phyloP scores from a whole-genome alignment of 2,113 vertebrate species.

The Ptyas mucosa region DNA sequence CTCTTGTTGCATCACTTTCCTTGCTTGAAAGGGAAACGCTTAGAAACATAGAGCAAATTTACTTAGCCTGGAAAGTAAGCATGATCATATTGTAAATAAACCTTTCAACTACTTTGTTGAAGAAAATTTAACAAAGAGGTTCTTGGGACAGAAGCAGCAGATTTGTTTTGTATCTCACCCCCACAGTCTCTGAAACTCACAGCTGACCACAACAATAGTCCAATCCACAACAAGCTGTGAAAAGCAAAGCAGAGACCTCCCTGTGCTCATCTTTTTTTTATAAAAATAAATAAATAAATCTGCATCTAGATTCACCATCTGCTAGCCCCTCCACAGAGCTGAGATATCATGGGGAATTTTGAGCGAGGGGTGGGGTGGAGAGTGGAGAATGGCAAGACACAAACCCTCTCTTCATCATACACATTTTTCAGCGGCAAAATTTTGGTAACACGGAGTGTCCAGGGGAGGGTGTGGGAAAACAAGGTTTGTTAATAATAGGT shows the following conservation, averaged over 20 bases:
- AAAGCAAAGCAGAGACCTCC: slow-evolving; percentile 63
- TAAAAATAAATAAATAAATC: slow-evolving; percentile 30
- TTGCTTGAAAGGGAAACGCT: slow-evolving; percentile 21
- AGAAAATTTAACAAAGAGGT: slow-evolving; percentile 57
- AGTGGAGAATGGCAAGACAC: slow-evolving; percentile 16
- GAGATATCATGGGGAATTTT: slow-evolving; percentile 3
- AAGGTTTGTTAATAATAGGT: background rate
- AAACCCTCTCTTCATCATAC: background rate
- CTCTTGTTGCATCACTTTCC: slow-evolving; percentile 13
- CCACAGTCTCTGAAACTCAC: slow-evolving; percentile 46
- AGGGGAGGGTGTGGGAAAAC: background rate
- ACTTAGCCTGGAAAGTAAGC: slow-evolving; percentile 31
- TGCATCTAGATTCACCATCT: slow-evolving; percentile 65
- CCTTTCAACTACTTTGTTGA: slow-evolving; percentile 52
- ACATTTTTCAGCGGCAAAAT: background rate
- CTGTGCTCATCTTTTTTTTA: slow-evolving; percentile 56
- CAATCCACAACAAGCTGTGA: slow-evolving; percentile 65
- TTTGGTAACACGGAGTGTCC: rapidly evolving
- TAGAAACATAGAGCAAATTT: slow-evolving; percentile 9
- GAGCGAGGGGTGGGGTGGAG: slow-evolving; percentile 30
- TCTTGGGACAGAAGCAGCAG: slow-evolving; percentile 56
- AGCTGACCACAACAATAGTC: slow-evolving; percentile 52
- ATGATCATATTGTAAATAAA: slow-evolving; percentile 31
- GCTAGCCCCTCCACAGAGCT: slow-evolving; percentile 55
- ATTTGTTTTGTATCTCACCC: slow-evolving; percentile 47